Percentiles rank a stretch among this genome's conserved stretches.
Conservation (phyloP, 1,140 invertebrate species). For the Danaus melanippus region DNA sequence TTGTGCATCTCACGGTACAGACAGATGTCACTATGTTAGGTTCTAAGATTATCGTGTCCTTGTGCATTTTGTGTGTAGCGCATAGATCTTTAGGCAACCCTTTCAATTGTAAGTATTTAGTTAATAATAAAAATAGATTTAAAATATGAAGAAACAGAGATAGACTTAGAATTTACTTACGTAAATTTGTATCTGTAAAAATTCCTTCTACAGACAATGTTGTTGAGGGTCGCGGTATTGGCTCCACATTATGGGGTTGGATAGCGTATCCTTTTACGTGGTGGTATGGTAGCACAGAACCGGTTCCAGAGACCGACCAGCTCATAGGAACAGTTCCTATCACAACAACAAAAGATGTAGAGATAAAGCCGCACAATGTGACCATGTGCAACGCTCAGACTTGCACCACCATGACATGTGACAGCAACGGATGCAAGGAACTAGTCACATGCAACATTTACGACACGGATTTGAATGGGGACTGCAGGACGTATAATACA, state of each 20-base stretch:
- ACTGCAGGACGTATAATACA: conserved; percentile 60
- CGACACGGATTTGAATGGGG: conserved; percentile 62
- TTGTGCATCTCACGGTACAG: conserved; percentile 21
- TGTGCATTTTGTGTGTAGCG: conserved; percentile 31
- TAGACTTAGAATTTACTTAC: no score
- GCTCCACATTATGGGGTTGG: conserved; percentile 64
- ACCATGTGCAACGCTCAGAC: conserved; percentile 67
- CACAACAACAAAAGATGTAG: conserved; percentile 29
- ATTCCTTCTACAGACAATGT: conserved; percentile 37
- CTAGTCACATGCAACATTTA: conserved; percentile 61
- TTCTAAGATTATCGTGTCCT: conserved; percentile 35
- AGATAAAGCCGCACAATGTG: conserved; percentile 48
- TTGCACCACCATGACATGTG: conserved; percentile 60
- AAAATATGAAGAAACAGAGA: no score
- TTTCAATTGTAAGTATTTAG: conserved; percentile 35
- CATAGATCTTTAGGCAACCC: conserved; percentile 38
- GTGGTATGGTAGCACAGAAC: conserved; percentile 41
- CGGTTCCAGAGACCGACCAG: conserved; percentile 25
- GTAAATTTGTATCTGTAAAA: no score
- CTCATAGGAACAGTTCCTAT: conserved; percentile 18
- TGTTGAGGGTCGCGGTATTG: conserved; percentile 51
- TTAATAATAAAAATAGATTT: background rate
- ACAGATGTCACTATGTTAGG: conserved; percentile 37
- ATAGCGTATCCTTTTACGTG: conserved; percentile 63
- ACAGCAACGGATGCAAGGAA: conserved; percentile 48